phyloP scores from a whole-genome alignment of 2,888 invertebrate genomes.

The Rotaria socialis region DNA sequence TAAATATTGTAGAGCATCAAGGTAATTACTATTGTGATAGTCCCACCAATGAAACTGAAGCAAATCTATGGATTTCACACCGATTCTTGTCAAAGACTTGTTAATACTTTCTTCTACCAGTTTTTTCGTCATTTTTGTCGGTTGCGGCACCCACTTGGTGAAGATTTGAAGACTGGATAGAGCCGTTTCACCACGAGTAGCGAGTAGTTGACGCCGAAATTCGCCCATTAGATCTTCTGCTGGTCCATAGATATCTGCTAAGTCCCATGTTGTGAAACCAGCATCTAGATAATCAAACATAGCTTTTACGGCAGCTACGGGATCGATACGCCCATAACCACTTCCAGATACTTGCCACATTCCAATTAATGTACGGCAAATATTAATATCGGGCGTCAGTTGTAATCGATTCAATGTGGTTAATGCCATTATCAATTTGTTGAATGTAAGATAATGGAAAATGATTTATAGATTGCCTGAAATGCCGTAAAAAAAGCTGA shows the following conservation, averaged over 20 bases:
- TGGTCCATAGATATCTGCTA: neutral
- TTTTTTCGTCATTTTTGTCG: neutral
- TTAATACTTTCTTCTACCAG: neutral
- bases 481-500: too few species aligned
- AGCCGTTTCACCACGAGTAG: neutral
- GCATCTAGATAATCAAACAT: neutral
- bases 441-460: too few species aligned
- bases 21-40: neutral
- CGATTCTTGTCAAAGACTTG: neutral
- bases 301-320: neutral
- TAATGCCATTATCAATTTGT: neutral
- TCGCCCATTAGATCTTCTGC: neutral
- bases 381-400: neutral
- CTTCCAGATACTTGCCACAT: neutral
- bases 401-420: neutral
- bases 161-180: neutral
- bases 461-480: too few species aligned
- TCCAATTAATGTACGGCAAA: neutral
- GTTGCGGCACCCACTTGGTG: neutral
- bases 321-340: neutral
- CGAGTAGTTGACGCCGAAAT: neutral
- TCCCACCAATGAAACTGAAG: constrained; percentile 29
- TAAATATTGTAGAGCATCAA: neutral
- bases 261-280: neutral
- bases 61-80: neutral